Evolutionary conservation across 2,888 invertebrate species (phyloP).

Genomic region (Gandaritis pyraliata): DNA sequence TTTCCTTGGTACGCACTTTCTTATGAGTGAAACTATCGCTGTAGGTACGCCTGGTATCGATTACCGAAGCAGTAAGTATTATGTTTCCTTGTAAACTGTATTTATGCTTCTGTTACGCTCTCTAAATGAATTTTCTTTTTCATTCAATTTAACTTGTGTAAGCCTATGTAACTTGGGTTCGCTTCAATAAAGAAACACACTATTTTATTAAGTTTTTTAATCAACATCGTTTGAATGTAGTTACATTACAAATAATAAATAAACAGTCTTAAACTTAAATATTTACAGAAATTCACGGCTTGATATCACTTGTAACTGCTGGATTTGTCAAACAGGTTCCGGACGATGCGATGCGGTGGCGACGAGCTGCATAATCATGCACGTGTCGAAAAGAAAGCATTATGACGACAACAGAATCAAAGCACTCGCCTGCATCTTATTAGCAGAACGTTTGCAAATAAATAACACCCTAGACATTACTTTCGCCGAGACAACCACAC

Average conservation of each 20-base stretch:
- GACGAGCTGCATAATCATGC: conserved; percentile 57
- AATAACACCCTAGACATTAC: conserved; percentile 43
- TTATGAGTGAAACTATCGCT: conserved; percentile 66
- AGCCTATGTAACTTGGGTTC: conserved; percentile 4
- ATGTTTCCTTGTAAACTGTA: conserved; percentile 53
- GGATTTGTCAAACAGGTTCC: conserved; percentile 46
- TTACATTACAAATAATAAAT: conserved; percentile 71
- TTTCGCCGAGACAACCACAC: conserved; percentile 47
- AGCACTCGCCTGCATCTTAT: conserved; percentile 53
- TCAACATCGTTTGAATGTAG: conserved; percentile 65
- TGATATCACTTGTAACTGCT: conserved; percentile 40
- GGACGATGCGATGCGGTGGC: conserved; percentile 43
- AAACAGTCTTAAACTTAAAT: conserved; percentile 64
- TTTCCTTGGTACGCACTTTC: conserved; percentile 62
- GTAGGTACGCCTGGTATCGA: conserved; percentile 52
- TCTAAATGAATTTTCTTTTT: conserved; percentile 45
- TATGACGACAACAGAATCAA: conserved; percentile 52
- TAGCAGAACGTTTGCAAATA: conserved; percentile 58
- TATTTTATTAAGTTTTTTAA: conserved; percentile 52
- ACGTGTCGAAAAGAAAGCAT: conserved; percentile 68
- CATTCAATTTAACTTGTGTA: conserved; percentile 36
- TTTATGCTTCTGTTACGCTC: conserved; percentile 44
- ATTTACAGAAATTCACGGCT: conserved; percentile 79
- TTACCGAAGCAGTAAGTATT: conserved; percentile 59
- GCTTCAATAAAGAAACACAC: conserved; percentile 38